Conservation (phyloP, 2,113 vertebrate genomes). For the Bucco capensis region DNA sequence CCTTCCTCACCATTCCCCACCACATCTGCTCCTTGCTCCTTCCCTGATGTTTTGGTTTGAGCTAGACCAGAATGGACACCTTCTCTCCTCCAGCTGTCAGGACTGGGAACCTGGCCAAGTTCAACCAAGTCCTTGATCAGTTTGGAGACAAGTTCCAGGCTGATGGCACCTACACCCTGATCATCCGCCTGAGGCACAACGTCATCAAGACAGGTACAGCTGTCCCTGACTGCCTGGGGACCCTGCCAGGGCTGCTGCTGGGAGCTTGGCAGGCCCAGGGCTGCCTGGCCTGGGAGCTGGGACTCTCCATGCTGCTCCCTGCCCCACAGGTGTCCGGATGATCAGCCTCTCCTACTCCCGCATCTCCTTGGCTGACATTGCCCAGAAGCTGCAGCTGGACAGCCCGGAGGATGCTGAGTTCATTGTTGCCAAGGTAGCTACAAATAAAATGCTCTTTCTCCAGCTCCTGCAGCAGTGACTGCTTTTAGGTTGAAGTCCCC, state of each 20-base stretch:
- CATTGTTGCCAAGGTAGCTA: constrained; percentile 93
- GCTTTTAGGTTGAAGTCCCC: neutral
- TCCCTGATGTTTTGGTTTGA: neutral
- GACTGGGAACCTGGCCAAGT: constrained; percentile 93
- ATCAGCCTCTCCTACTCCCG: constrained; percentile 98
- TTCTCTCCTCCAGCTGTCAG: constrained; percentile 81
- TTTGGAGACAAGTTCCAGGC: constrained; percentile 98
- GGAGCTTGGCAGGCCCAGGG: rapidly evolving
- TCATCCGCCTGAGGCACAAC: constrained; percentile 96
- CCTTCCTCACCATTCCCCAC: neutral
- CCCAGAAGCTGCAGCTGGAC: constrained; percentile 95
- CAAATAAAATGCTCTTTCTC: rapidly evolving
- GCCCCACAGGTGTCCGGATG: constrained; percentile 88
- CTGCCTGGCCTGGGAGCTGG: neutral
- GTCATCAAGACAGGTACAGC: constrained; percentile 95
- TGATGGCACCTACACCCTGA: constrained; percentile 95
- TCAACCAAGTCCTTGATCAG: constrained; percentile 94
- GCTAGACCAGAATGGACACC: neutral
- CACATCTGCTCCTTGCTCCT: rapidly evolving
- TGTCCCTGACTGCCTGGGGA: neutral
- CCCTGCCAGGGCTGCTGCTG: rapidly evolving
- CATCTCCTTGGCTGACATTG: constrained; percentile 94
- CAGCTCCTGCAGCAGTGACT: rapidly evolving
- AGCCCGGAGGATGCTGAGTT: constrained; percentile 96
- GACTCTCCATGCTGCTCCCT: neutral